Base-by-base conservation (phyloP, 2,888 invertebrate species). In the Meteorus cinctellus region DNA sequence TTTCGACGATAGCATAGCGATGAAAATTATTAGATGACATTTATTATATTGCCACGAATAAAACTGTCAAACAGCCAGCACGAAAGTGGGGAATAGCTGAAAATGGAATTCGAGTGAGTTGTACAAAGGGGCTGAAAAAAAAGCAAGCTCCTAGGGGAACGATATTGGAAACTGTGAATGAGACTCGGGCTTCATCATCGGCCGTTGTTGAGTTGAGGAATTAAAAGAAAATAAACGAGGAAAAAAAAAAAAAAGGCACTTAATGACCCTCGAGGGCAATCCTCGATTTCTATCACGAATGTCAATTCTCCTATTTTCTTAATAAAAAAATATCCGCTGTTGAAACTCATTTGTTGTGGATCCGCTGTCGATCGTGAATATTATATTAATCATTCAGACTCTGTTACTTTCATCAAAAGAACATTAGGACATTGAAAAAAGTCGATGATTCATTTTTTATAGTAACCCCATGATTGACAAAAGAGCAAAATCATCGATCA, bases 91-190 rank as follows among this genome's bases (percentile, higher is more conserved):
- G 16, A 48, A n/a, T 10, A 2, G n/a, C 16, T n/a, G n/a, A 4
- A 48, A n/a, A 16, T 48, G n/a, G 16, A n/a, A 16, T 16, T 16
- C 48, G 48, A 0, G 6, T 48, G n/a, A 48, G 6, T 14, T 16
- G 16, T 16, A n/a, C n/a, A 27, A 14, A 8, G 29, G 19, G 19
- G 19, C 0, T 29, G 24, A 8, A 31, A 63, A 31, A 29, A 63
- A 34, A 63, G 29, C 27, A 6, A 14, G 14, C 8, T 29, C 63
- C 29, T 12, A 31, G n/a, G 51, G 63, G 6, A 55, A 34, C 48
- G 24, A 63, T 72, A 65, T 72, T 65, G 45, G 34, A 72, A 48
- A 65, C 48, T 45, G 48, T 72, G 45, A 62, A 72, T 63, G 65
- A 65, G 63, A 72, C 65, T 65, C 36, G 19, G 36, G 65, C 36